Conservation (phyloP, 2,888 invertebrate genomes). For the Aleiodes testaceus region DNA sequence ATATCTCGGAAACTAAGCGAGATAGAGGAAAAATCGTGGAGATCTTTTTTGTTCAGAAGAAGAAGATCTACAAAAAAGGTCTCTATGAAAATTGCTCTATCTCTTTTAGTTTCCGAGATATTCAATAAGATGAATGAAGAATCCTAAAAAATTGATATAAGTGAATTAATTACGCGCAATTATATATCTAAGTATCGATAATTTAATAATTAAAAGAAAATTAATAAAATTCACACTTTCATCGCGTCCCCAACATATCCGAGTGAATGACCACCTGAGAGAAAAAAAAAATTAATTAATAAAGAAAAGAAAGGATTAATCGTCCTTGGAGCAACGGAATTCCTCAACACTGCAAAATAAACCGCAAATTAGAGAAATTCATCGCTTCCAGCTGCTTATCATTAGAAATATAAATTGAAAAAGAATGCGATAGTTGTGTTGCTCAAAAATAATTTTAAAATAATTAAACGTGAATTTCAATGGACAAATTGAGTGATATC, state of each 20-base stretch:
- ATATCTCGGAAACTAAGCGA: background rate
- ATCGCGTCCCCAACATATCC: constrained; percentile 58
- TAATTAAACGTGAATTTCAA: constrained; percentile 21
- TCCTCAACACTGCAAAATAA: background rate
- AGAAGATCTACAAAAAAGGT: background rate
- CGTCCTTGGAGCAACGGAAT: constrained; percentile 6
- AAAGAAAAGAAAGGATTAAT: constrained; percentile 6
- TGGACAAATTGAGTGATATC: constrained; percentile 24
- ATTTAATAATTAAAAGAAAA: constrained; percentile 39
- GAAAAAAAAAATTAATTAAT: constrained; percentile 10
- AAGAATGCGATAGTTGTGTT: constrained; percentile 53
- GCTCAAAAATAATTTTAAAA: constrained; percentile 53
- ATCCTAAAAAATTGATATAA: background rate
- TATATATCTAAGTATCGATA: constrained; percentile 21
- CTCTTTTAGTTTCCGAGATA: background rate
- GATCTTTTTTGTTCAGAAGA: background rate
- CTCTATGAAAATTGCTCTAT: background rate
- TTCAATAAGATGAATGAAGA: background rate
- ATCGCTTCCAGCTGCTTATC: constrained; percentile 41
- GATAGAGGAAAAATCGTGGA: background rate
- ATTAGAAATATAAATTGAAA: constrained; percentile 25
- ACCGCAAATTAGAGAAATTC: background rate
- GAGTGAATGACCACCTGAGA: constrained; percentile 53
- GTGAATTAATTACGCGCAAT: constrained; percentile 22
- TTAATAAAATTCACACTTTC: constrained; percentile 39